Evolutionary conservation across 2,113 vertebrate species (phyloP).

Genomic region (Oxyura jamaicensis): DNA sequence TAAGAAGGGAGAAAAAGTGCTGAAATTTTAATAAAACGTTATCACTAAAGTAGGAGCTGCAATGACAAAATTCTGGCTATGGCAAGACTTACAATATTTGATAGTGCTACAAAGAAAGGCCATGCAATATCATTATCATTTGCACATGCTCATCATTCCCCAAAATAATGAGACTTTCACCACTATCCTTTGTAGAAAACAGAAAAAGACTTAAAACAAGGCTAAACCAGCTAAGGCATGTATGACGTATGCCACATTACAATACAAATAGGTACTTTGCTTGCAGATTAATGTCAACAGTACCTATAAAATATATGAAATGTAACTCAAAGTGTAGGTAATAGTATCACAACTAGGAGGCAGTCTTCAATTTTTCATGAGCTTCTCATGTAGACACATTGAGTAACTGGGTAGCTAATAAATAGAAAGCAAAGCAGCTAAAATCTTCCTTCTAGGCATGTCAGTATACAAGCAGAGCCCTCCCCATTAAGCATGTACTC

Average conservation of each 20-base stretch:
- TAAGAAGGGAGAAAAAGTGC: background rate
- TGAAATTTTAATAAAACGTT: background rate
- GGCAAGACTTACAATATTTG: background rate
- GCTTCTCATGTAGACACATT: background rate
- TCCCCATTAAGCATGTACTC: background rate
- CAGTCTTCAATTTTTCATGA: background rate
- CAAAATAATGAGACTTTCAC: background rate
- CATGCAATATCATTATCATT: background rate
- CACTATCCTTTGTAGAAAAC: background rate
- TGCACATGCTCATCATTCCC: accelerated
- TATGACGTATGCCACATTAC: background rate
- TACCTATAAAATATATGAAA: background rate
- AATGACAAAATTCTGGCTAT: background rate
- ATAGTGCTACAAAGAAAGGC: background rate
- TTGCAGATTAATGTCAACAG: background rate
- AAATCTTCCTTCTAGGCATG: background rate
- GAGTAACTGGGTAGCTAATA: background rate
- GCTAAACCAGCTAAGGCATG: background rate
- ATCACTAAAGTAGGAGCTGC: background rate
- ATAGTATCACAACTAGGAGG: background rate
- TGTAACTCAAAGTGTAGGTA: background rate
- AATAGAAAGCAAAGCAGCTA: background rate
- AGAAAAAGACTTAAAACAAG: background rate
- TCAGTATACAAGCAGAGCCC: background rate
- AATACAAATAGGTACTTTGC: background rate